Evolutionary conservation across 2,888 invertebrate genomes (phyloP).

Genomic region (Orchesellides sinensis): DNA sequence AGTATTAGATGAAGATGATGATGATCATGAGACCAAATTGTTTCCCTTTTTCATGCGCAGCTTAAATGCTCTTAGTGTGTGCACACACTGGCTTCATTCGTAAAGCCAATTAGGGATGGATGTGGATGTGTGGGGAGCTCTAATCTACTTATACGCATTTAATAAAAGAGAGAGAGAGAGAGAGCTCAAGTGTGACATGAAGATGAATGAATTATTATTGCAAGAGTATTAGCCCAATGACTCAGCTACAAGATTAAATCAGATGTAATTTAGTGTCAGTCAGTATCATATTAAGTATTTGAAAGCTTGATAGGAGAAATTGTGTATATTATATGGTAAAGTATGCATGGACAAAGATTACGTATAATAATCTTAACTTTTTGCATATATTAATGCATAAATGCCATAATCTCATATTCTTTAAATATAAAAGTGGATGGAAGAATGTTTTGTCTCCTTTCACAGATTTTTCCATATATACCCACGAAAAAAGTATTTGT

Average conservation of each 20-base stretch:
- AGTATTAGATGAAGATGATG: neutral
- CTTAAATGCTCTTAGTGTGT: neutral
- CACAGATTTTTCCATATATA: no score
- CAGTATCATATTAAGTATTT: neutral
- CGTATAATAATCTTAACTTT: neutral
- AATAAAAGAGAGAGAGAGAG: neutral
- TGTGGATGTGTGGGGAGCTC: neutral
- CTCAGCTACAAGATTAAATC: conserved; percentile 18
- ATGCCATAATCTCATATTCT: neutral
- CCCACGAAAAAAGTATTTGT: no score
- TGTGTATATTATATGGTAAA: neutral
- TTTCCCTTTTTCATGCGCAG: neutral
- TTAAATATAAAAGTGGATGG: no score
- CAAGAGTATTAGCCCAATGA: conserved; percentile 28
- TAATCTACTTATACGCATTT: conserved; percentile 47
- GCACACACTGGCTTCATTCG: neutral
- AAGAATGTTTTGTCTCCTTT: no score
- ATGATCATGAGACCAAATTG: neutral
- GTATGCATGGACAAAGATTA: neutral
- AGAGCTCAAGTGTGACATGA: conserved; percentile 40
- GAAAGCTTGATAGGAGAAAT: neutral
- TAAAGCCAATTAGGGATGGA: conserved; percentile 15
- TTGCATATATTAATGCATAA: no score
- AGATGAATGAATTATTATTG: conserved; percentile 47
- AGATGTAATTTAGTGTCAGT: no score